Conservation (phyloP, 2,797 vertebrate genomes). For the Picus viridis region DNA sequence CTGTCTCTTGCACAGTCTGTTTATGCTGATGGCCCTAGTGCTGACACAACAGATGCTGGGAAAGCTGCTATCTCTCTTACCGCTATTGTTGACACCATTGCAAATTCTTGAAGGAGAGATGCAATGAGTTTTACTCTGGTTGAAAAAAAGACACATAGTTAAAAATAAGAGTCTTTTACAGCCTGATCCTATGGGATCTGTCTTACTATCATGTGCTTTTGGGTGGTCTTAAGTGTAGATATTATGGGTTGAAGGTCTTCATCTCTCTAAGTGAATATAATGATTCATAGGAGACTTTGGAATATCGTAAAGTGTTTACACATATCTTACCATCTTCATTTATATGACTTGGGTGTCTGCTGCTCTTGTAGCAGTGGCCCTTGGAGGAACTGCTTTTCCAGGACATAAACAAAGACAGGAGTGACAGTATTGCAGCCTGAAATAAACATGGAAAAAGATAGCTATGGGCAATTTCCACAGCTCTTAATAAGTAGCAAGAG, state of each 20-base stretch:
- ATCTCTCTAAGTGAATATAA: background rate
- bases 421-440: background rate
- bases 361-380: background rate
- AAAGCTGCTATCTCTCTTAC: slow-evolving; percentile 26
- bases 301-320: background rate
- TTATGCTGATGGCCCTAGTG: slow-evolving; percentile 38
- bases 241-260: background rate
- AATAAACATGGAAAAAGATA: slow-evolving; percentile 20
- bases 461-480: slow-evolving; percentile 33
- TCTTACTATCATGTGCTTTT: background rate
- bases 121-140: background rate
- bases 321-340: slow-evolving; percentile 9
- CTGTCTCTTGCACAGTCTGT: slow-evolving; percentile 40
- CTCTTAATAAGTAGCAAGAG: slow-evolving; percentile 35
- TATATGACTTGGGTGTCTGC: slow-evolving; percentile 6
- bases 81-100: background rate
- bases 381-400: slow-evolving; percentile 42
- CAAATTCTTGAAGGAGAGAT: slow-evolving; percentile 10
- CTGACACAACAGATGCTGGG: slow-evolving; percentile 34
- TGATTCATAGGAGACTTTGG: background rate
- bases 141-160: background rate
- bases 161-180: slow-evolving; percentile 2
- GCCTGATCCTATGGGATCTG: background rate
- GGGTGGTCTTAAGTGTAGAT: background rate
- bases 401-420: slow-evolving; percentile 20